Evolutionary conservation across 2,888 invertebrate species (phyloP).

Genomic region (Dendrolimus houi): DNA sequence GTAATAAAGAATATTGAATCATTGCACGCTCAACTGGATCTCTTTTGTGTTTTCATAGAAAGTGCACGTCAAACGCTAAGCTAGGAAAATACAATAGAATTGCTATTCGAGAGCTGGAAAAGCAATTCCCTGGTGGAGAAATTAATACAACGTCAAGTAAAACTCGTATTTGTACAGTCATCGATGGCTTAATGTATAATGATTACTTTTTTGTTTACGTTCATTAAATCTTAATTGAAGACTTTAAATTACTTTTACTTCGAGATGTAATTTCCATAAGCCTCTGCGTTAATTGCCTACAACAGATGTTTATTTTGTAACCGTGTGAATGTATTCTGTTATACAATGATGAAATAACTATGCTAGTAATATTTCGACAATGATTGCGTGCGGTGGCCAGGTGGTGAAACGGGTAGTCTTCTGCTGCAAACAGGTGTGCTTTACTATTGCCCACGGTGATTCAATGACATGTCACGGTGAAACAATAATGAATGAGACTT

Average conservation of each 20-base stretch:
- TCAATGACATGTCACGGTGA: conserved; percentile 25
- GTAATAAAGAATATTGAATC: conserved; percentile 15
- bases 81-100: conserved; percentile 40
- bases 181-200: conserved; percentile 27
- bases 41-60: conserved; percentile 27
- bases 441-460: conserved; percentile 26
- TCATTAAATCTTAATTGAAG: conserved; percentile 4
- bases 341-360: conserved; percentile 22
- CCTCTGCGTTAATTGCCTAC: not conserved
- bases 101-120: conserved; percentile 25
- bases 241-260: conserved; percentile 13
- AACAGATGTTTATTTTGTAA: not conserved
- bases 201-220: conserved; percentile 36
- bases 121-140: conserved; percentile 31
- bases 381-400: conserved; percentile 37
- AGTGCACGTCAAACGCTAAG: conserved; percentile 26
- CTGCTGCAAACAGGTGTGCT: conserved; percentile 43
- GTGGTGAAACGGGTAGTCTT: conserved; percentile 58
- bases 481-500: not conserved
- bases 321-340: conserved; percentile 2
- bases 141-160: conserved; percentile 38
- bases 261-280: not conserved
- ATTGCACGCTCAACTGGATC: conserved; percentile 10
- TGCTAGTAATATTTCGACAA: conserved; percentile 26
- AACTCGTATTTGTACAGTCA: conserved; percentile 32